Evolutionary conservation across 2,888 invertebrate genomes (phyloP).

Genomic region (Chrysomela aeneicollis): DNA sequence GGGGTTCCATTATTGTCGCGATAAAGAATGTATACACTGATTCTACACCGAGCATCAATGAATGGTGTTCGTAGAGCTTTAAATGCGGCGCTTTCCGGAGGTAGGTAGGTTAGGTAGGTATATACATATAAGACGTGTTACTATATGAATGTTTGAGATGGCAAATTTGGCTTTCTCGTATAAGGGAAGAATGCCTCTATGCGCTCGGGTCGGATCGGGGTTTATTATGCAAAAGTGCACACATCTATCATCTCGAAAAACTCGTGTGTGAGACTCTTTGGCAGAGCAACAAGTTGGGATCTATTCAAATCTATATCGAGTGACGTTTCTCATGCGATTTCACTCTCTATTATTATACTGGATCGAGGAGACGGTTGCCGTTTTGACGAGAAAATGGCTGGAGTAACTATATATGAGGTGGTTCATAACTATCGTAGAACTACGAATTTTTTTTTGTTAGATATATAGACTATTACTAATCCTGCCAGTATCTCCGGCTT

Average conservation of each 20-base stretch:
- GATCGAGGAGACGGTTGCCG: too few species aligned
- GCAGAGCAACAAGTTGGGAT: slow-evolving; percentile 24
- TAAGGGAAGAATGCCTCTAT: slow-evolving; percentile 39
- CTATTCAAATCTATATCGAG: slow-evolving; percentile 17
- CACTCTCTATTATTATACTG: not conserved
- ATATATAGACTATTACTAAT: too few species aligned
- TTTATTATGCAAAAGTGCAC: slow-evolving; percentile 48
- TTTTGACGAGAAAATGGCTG: too few species aligned
- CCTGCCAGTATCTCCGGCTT: too few species aligned
- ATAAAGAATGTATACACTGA: slow-evolving; percentile 58
- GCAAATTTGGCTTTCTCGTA: slow-evolving; percentile 40
- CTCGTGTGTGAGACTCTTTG: slow-evolving; percentile 11
- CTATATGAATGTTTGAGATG: slow-evolving; percentile 40
- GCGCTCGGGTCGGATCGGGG: slow-evolving; percentile 22
- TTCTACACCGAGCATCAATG: slow-evolving; percentile 53
- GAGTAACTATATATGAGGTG: too few species aligned
- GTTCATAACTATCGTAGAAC: too few species aligned
- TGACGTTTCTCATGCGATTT: not conserved
- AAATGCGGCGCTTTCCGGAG: slow-evolving; percentile 36
- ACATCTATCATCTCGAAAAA: slow-evolving; percentile 42
- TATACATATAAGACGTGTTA: slow-evolving; percentile 34
- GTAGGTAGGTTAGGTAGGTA: slow-evolving; percentile 10
- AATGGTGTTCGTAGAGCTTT: slow-evolving; percentile 32
- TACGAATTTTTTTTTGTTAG: too few species aligned
- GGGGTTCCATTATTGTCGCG: slow-evolving; percentile 57